phyloP scores from a whole-genome alignment of 2,113 vertebrate species.

The Cephalopholis sonnerati region DNA sequence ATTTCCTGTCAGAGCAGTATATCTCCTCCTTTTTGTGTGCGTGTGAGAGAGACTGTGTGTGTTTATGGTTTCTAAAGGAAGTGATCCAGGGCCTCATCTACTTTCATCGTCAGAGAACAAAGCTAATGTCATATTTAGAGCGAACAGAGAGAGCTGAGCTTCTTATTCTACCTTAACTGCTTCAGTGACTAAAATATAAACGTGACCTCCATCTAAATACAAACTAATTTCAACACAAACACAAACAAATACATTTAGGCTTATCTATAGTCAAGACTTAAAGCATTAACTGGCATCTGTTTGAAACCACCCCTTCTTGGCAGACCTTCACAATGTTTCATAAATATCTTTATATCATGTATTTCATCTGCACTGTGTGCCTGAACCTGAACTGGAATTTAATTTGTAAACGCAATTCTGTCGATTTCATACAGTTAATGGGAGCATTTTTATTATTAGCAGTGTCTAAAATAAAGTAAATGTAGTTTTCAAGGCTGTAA shows the following conservation, averaged over 20 bases:
- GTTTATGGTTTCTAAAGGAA: conserved; percentile 57
- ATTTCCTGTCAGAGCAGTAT: conserved; percentile 63
- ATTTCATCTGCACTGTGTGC: too few species aligned
- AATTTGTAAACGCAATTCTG: too few species aligned
- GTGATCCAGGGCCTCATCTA: conserved; percentile 58
- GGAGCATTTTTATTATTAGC: not conserved
- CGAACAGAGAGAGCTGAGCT: not conserved
- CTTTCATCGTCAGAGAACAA: conserved; percentile 29
- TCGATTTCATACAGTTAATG: not conserved
- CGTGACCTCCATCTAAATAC: accelerated
- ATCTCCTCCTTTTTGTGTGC: not conserved
- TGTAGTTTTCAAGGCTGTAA: not conserved
- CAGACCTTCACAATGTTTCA: too few species aligned
- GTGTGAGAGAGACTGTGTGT: conserved; percentile 5
- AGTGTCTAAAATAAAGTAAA: not conserved
- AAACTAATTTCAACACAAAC: not conserved
- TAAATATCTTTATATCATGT: too few species aligned
- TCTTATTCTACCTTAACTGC: not conserved
- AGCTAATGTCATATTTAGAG: conserved; percentile 18
- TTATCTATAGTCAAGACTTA: not conserved
- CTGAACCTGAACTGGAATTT: not conserved
- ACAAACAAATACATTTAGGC: too few species aligned
- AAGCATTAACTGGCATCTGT: not conserved
- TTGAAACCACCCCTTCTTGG: conserved; percentile 9
- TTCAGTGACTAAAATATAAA: not conserved